Evolutionary conservation across 2,113 vertebrate species (phyloP).

Genomic region (Typhlomys cinereus): DNA sequence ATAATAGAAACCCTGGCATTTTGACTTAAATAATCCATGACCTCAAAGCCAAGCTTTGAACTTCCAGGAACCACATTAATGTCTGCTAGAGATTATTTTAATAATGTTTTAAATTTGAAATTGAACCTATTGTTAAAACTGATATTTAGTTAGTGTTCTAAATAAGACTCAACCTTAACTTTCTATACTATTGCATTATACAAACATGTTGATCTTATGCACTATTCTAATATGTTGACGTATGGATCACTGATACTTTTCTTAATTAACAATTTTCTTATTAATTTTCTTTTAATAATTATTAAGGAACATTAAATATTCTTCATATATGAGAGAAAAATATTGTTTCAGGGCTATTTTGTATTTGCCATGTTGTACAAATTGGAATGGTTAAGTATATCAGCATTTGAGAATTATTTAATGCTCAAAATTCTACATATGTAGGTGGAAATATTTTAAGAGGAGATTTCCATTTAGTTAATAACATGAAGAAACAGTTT

Average conservation of each 20-base stretch:
- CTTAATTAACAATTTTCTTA: neutral
- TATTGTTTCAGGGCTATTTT: slow-evolving; percentile 26
- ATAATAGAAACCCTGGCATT: neutral
- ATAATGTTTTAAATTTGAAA: slow-evolving; percentile 3
- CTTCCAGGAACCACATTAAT: neutral
- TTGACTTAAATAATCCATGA: neutral
- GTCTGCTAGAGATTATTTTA: neutral
- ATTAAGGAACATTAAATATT: slow-evolving; percentile 24
- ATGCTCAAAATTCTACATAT: neutral
- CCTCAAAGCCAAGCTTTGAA: neutral
- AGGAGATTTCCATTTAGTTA: slow-evolving; percentile 1
- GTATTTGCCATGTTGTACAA: slow-evolving; percentile 22
- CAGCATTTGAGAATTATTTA: slow-evolving; percentile 18
- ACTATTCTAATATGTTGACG: neutral
- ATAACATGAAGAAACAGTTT: slow-evolving; percentile 2
- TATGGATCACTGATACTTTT: neutral
- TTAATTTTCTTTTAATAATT: slow-evolving; percentile 25
- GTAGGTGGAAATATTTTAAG: slow-evolving; percentile 7
- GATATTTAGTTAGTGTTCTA: neutral
- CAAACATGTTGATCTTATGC: neutral
- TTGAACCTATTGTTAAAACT: slow-evolving; percentile 24
- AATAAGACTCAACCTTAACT: neutral
- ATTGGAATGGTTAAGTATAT: slow-evolving; percentile 8
- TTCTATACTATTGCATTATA: neutral
- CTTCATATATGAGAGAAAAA: neutral